Evolutionary conservation across 1,140 invertebrate species (phyloP).

Genomic region (Aphaenogaster ashmeadi): DNA sequence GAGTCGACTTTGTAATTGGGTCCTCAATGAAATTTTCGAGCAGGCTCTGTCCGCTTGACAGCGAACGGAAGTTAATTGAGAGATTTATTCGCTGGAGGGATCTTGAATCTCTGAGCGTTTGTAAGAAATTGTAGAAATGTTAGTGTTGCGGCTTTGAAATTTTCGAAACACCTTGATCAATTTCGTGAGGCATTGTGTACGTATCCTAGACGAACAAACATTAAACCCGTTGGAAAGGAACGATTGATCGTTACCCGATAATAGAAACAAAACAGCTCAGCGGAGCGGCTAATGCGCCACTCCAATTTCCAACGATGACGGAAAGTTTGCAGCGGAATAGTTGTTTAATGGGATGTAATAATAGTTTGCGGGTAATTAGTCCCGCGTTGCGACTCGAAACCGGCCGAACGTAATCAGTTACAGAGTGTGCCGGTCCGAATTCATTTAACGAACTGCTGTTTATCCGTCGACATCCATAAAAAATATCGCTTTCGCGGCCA

Average conservation of each 20-base stretch:
- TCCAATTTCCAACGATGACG: conserved; percentile 69
- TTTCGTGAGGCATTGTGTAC: background rate
- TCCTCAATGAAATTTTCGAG: background rate
- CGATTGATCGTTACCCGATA: conserved; percentile 78
- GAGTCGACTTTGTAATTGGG: conserved; percentile 9
- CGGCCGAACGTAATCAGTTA: conserved; percentile 71
- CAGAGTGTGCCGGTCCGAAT: conserved; percentile 44
- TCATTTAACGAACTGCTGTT: conserved; percentile 62
- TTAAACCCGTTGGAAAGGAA: conserved; percentile 69
- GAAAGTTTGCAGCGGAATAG: conserved; percentile 76
- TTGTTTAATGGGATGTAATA: conserved; percentile 78
- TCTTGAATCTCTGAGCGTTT: background rate
- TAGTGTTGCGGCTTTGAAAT: background rate
- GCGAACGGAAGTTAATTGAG: background rate
- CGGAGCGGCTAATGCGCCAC: conserved; percentile 73
- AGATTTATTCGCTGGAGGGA: conserved; percentile 6
- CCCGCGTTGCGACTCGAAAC: conserved; percentile 67
- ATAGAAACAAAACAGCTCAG: conserved; percentile 76
- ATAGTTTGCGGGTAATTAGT: conserved; percentile 82
- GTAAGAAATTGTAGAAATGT: background rate
- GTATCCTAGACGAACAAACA: conserved; percentile 38
- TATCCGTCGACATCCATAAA: conserved; percentile 60
- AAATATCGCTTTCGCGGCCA: conserved; percentile 51
- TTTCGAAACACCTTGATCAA: conserved; percentile 23
- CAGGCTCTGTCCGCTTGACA: background rate